Base-by-base conservation (phyloP, 2,888 invertebrate genomes). In the Macaria liturata region DNA sequence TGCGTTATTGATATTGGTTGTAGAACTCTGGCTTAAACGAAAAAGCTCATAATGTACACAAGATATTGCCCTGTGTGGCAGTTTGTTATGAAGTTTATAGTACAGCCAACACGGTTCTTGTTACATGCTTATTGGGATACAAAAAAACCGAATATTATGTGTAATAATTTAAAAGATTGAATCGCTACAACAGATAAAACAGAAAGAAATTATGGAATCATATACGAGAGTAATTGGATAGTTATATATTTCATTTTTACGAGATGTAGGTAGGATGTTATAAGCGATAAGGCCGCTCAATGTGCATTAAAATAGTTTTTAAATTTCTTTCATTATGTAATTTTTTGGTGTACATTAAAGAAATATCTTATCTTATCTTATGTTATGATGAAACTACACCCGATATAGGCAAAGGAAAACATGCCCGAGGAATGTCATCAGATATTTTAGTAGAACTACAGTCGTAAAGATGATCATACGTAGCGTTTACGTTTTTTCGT, bases 81-180 rank as follows among this genome's bases (percentile, higher is more conserved):
- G 90, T 92, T 90, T 88, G 89, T 92, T 91, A 88, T 85, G 86
- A 86, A 88, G 84, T 92, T 92, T 92, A 92, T 91, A 84, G 88
- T 86, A 82, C 68, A 81, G 76, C 77, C 82, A 82, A 77, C 78
- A 74, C 75, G 83, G 78, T 84, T 87, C 85, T 88, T 87, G 86
- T 85, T 87, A 86, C 86, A 83, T 74, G 79, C 74, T 81, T 78
- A 79, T 79, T 78, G 76, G 75, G 69, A 82, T 72, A 80, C 55
- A 62, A 71, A 74, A 87, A 84, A 84, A 68, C 72, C 66, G 68
- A 77, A 73, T 74, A 78, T 82, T 81, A 82, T 77, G 77, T 78
- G 78, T 86, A 83, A 84, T 88, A 86, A 84, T 83, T 87, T 84
- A 84, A 64, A 66, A 81, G 81, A 81, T 82, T 78, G 77, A 78